Evolutionary conservation across 2,113 vertebrate genomes (phyloP), one percentile per base, ranked within the genome.

Genomic region (Neotragus moschatus): DNA sequence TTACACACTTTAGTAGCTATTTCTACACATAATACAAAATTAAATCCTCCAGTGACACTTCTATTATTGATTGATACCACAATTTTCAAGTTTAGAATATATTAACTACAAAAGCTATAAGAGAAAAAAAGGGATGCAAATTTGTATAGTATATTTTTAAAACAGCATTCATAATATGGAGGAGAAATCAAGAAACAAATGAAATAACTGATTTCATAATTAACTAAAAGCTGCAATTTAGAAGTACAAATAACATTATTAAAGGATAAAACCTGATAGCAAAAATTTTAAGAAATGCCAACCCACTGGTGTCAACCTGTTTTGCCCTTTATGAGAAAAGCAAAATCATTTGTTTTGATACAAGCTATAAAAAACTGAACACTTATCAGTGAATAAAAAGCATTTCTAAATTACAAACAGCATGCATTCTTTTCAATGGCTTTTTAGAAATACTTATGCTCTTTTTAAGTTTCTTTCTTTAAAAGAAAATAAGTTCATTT

Each of bases 31-130:
- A 97, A 95, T 94, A 87, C 33, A 97, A 98, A 98, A 92, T 92
- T 93, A 98, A 94, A 95, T 89, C 70, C 17, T 96, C 96, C 94
- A 98, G 79, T 97, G 95, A 97, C 51, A 92, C 28, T 47, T 97
- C 85, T 89, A 84, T 94, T 95, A 94, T 26, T 97, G 81, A 96
- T 53, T 90, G 75, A 96, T 82, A 96, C 66, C 77, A 97, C 63
- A 92, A 92, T 95, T 85, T 96, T 97, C 95, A 97, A 97, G 90
- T 96, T 96, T 77, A 90, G 88, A 97, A 92, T 96, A 90, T 79
- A 95, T 88, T 70, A 95, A 96, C 49, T 80, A 70, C 47, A 95
- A 96, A 97, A 95, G 55, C 7, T 61, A 5, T 30, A 88, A 86
- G 70, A 90, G 73, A 84, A 96, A 97, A 96, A 90, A 92, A 66